Percentiles rank a stretch among this genome's conserved stretches.
phyloP scores from a whole-genome alignment of 2,888 invertebrate species.

The Zaprionus lineosus region DNA sequence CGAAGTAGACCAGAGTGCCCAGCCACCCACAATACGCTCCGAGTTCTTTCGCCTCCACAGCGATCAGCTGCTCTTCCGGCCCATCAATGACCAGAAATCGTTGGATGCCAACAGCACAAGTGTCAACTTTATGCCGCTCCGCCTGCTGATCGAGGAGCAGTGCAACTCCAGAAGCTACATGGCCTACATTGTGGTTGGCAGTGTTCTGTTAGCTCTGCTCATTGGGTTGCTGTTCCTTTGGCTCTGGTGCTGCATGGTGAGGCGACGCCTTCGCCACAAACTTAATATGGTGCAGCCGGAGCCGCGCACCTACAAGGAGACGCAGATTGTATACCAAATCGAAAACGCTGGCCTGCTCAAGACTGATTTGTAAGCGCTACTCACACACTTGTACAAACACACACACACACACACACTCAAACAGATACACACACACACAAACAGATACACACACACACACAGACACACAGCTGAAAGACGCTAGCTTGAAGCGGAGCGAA shows the following conservation, averaged over 20 bases:
- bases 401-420: slow-evolving; percentile 11
- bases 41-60: slow-evolving; percentile 76
- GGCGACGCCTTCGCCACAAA: slow-evolving; percentile 85
- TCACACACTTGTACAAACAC: too few relatives aligned
- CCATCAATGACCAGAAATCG: background rate
- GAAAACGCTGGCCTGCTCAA: slow-evolving; percentile 92
- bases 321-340: slow-evolving; percentile 92
- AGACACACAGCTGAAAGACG: slow-evolving; percentile 65
- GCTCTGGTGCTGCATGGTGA: slow-evolving; percentile 83
- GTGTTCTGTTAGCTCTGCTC: slow-evolving; percentile 83
- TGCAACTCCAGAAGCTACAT: slow-evolving; percentile 79
- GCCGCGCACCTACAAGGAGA: slow-evolving; percentile 91
- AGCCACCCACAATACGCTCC: slow-evolving; percentile 69
- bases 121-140: slow-evolving; percentile 60
- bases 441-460: slow-evolving; percentile 21
- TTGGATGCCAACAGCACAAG: background rate
- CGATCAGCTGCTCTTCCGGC: slow-evolving; percentile 76
- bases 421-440: slow-evolving; percentile 16
- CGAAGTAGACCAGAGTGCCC: slow-evolving; percentile 61
- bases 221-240: slow-evolving; percentile 80
- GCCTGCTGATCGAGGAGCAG: slow-evolving; percentile 72
- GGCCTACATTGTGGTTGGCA: slow-evolving; percentile 83
- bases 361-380: slow-evolving; percentile 86
- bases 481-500: slow-evolving; percentile 41
- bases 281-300: slow-evolving; percentile 90